Evolutionary conservation across 2,113 vertebrate species (phyloP).

Genomic region (Ctenomys sociabilis): DNA sequence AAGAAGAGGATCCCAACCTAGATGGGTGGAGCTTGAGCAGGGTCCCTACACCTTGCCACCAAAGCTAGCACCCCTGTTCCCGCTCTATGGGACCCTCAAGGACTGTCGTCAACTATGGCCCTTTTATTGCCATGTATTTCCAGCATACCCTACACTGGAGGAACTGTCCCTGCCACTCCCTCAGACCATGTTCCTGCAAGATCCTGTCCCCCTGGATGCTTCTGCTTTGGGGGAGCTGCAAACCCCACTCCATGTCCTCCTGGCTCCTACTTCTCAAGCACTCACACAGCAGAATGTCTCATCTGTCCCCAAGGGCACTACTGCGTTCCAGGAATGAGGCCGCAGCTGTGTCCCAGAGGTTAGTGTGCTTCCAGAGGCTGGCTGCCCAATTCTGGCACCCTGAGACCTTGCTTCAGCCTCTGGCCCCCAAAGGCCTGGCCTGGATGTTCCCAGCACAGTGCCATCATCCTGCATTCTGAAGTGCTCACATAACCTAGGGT

Average conservation of each 20-base stretch:
- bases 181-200: slow-evolving; percentile 85
- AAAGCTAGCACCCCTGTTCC: too few species aligned
- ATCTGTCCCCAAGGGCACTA: slow-evolving; percentile 89
- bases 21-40: neutral
- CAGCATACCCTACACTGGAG: slow-evolving; percentile 86
- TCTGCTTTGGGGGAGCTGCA: slow-evolving; percentile 88
- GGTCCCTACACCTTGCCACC: neutral
- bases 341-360: slow-evolving; percentile 91
- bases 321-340: slow-evolving; percentile 86
- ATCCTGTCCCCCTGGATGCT: slow-evolving; percentile 86
- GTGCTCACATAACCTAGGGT: neutral
- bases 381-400: neutral
- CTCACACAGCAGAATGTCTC: slow-evolving; percentile 86
- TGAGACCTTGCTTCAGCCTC: neutral
- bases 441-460: neutral
- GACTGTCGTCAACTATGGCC: neutral
- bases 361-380: slow-evolving; percentile 31
- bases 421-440: neutral
- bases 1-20: neutral
- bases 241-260: slow-evolving; percentile 85
- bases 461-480: neutral
- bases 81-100: rapidly evolving
- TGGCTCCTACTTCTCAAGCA: slow-evolving; percentile 87
- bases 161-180: slow-evolving; percentile 83
- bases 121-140: neutral